phyloP scores from a whole-genome alignment of 2,797 vertebrate genomes.

The Danio albolineatus region DNA sequence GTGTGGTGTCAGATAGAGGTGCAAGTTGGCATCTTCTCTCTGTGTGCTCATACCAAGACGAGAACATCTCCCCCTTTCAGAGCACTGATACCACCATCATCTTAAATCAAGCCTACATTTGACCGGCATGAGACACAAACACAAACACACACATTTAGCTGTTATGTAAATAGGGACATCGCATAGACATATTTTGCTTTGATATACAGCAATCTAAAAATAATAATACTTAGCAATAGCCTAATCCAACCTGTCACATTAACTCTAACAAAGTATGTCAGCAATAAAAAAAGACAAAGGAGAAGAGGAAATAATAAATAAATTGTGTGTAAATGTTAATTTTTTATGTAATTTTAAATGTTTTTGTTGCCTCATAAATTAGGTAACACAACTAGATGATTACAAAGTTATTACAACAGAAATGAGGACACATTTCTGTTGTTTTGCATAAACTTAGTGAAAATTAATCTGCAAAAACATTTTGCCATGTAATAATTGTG shows the following conservation, averaged over 20 bases:
- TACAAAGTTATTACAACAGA: no score
- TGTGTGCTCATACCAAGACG: constrained; percentile 38
- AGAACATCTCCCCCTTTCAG: constrained; percentile 28
- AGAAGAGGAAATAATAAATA: no score
- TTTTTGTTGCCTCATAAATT: no score
- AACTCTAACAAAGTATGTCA: not conserved
- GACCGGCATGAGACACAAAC: constrained; percentile 21
- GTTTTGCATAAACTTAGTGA: no score
- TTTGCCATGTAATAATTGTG: not conserved
- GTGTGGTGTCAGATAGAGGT: constrained; percentile 27
- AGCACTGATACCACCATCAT: constrained; percentile 42
- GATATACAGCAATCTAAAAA: not conserved
- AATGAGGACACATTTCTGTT: no score
- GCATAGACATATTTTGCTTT: not conserved
- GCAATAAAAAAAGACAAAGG: no score
- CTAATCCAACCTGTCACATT: not conserved
- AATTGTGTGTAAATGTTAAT: no score
- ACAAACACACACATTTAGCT: constrained; percentile 9
- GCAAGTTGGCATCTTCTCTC: constrained; percentile 29
- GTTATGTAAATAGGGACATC: constrained; percentile 5
- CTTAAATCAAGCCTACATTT: constrained; percentile 28
- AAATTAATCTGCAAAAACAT: not conserved
- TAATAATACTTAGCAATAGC: not conserved
- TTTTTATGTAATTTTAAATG: no score
- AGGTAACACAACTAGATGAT: no score